Percentiles rank a stretch among this genome's conserved stretches.
Conservation (phyloP, 1,140 invertebrate genomes). For the Pogonognathellus flavescens region DNA sequence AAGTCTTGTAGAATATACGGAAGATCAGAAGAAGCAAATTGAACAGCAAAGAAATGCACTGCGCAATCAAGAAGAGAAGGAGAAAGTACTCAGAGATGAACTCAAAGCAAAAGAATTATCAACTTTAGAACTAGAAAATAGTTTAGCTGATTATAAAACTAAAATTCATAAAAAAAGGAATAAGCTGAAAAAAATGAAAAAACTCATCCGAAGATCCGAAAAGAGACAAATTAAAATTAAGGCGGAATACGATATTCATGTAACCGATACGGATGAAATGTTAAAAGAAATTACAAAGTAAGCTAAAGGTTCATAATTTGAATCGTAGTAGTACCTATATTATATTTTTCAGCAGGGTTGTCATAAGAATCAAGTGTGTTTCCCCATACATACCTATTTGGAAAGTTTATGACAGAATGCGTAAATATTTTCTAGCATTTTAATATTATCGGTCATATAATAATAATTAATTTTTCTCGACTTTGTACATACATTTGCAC, state of each 20-base stretch:
- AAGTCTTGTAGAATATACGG: conserved; percentile 87
- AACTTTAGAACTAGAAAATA: conserved; percentile 37
- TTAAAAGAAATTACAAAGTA: conserved; percentile 4
- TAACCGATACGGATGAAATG: background rate
- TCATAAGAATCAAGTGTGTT: conserved; percentile 40
- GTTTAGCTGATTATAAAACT: background rate
- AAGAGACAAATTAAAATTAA: background rate
- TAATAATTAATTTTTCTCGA: background rate
- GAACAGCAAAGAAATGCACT: background rate
- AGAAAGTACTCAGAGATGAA: background rate
- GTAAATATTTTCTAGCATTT: too few species aligned
- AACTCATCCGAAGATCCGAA: background rate
- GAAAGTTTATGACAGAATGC: too few species aligned
- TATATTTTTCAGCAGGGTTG: background rate
- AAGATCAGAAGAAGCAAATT: conserved; percentile 85
- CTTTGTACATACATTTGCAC: too few species aligned
- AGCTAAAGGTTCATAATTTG: too few species aligned
- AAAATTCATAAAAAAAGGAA: background rate
- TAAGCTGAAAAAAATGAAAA: conserved; percentile 2
- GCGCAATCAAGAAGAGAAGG: conserved; percentile 1
- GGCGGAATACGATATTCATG: background rate
- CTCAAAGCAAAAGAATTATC: background rate
- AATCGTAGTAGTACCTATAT: too few species aligned
- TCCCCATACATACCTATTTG: too few species aligned
- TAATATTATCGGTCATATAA: background rate